Percentiles rank a stretch among this genome's conserved stretches.
These are phyloP conservation scores for Arremon aurantiirostris DNA, from an alignment of 2,797 vertebrate species.

Conservation along the genomic window DNA sequence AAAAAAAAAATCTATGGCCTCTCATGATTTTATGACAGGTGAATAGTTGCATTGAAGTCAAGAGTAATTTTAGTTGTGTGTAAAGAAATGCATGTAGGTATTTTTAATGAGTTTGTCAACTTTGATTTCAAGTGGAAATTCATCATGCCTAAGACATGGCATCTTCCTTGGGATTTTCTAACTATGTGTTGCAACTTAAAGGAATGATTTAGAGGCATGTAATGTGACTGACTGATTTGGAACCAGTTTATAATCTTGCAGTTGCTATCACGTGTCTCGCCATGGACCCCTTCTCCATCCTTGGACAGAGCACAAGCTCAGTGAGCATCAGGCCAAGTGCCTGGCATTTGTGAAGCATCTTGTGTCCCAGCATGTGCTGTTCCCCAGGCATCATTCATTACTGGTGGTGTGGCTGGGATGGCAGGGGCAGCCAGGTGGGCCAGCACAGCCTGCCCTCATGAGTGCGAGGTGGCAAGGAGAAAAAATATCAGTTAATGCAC, in stretches of 20 bases:
- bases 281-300: not conserved
- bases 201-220: not conserved
- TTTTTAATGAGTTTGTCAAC: not conserved
- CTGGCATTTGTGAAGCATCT: not conserved
- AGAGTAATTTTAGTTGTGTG: not conserved
- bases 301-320: not conserved
- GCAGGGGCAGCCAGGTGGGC: not conserved
- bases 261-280: fast-evolving
- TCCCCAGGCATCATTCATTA: fast-evolving
- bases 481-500: not conserved
- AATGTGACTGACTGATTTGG: not conserved
- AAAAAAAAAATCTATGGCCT: not conserved
- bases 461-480: not conserved
- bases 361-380: not conserved
- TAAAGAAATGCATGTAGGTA: not conserved
- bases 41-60: not conserved
- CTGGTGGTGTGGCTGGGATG: not conserved
- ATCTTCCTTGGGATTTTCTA: not conserved
- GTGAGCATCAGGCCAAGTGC: not conserved
- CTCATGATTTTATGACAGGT: not conserved
- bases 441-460: fast-evolving
- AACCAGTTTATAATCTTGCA: not conserved
- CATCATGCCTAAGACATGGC: not conserved
- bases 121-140: not conserved
- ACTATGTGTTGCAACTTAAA: not conserved